Conservation (phyloP, 2,113 vertebrate genomes). For the Vulpes ferrilata region DNA sequence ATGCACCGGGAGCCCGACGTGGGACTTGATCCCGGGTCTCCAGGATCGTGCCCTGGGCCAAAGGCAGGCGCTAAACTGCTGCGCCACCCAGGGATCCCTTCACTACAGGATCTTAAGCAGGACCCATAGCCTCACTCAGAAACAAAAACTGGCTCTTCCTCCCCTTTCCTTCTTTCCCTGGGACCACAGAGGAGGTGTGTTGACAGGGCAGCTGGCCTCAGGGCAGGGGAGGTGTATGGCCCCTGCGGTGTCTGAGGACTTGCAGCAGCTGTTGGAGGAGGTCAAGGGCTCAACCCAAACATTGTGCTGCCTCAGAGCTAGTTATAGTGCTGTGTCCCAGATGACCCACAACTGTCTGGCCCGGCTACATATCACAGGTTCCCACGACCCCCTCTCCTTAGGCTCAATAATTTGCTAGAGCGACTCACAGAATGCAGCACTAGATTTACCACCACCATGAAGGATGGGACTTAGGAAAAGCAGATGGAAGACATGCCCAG, state of each 20-base stretch:
- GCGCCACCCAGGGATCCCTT: no score
- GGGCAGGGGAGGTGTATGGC: no score
- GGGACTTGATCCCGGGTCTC: no score
- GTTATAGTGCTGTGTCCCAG: neutral
- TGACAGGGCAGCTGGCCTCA: no score
- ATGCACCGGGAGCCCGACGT: no score
- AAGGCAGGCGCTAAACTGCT: no score
- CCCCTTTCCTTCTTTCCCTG: no score
- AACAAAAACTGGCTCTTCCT: neutral
- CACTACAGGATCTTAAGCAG: neutral
- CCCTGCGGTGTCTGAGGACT: neutral
- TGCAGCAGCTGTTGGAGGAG: neutral
- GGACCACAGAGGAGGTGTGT: no score
- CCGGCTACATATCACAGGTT: neutral
- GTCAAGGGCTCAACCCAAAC: neutral
- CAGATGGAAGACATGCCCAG: neutral
- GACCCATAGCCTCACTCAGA: neutral
- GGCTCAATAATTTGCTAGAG: neutral
- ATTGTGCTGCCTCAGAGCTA: neutral
- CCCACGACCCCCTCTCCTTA: neutral
- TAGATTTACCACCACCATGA: neutral
- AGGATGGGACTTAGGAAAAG: neutral
- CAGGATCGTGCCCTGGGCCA: no score
- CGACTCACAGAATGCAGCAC: neutral
- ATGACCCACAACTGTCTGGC: neutral